phyloP scores from a whole-genome alignment of 2,113 vertebrate species.

The Hypanus sabinus region DNA sequence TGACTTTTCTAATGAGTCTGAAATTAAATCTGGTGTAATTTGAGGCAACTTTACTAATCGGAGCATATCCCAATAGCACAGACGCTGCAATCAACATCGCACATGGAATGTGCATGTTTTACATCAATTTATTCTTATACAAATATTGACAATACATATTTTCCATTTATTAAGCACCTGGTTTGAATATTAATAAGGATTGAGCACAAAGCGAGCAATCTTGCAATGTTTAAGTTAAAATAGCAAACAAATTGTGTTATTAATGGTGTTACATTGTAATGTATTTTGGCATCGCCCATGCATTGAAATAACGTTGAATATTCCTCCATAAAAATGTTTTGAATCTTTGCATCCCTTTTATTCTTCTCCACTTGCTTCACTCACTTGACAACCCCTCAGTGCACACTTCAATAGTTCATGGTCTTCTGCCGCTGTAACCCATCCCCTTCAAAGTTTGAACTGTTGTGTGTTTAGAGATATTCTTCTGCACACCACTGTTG shows the following conservation, averaged over 20 bases:
- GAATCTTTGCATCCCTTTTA: background rate
- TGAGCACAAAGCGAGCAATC: background rate
- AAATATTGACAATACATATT: conserved; percentile 25
- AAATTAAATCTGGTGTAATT: conserved; percentile 25
- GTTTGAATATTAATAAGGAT: conserved; percentile 2
- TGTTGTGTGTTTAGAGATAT: no score
- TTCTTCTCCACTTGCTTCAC: background rate
- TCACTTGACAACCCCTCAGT: no score
- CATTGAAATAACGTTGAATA: background rate
- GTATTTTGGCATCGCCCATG: background rate
- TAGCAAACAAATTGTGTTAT: background rate
- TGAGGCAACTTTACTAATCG: conserved; percentile 14
- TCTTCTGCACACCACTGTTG: no score
- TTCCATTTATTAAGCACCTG: conserved; percentile 31
- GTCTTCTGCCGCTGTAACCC: no score
- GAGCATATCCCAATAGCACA: conserved; percentile 4
- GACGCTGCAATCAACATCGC: conserved; percentile 19
- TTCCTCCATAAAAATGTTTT: background rate
- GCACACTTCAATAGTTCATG: no score
- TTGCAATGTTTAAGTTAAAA: background rate
- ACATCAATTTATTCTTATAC: conserved; percentile 21
- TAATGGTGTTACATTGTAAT: background rate
- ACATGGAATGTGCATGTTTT: conserved; percentile 18
- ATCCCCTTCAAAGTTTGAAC: no score
- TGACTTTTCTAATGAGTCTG: background rate